phyloP scores from a whole-genome alignment of 1,140 invertebrate genomes.

The Reticulitermes speratus region DNA sequence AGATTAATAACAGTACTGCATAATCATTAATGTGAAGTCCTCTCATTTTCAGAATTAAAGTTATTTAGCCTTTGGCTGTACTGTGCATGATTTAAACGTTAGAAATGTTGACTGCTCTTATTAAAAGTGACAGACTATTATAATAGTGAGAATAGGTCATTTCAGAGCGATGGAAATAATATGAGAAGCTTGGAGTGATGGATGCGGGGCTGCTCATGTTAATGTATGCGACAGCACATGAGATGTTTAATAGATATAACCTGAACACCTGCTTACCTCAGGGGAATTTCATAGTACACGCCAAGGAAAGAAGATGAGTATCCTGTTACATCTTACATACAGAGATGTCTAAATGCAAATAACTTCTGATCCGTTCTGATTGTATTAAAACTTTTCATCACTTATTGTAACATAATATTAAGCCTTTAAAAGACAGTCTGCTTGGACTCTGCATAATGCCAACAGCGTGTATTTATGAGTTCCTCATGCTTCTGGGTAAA shows the following conservation, averaged over 20 bases:
- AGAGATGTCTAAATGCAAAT: slow-evolving; percentile 1
- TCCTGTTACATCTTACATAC: neutral
- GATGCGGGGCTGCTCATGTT: neutral
- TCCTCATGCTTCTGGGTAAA: too few species aligned
- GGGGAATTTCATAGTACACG: neutral
- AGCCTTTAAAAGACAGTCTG: neutral
- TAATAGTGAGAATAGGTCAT: neutral
- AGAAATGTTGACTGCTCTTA: neutral
- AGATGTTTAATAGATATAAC: neutral
- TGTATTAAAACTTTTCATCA: neutral
- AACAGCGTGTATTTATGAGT: too few species aligned
- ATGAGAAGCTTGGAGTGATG: neutral
- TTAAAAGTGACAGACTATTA: neutral
- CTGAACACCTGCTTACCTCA: neutral
- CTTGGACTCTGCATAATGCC: too few species aligned
- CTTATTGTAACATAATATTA: neutral
- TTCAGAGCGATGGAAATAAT: neutral
- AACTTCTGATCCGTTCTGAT: neutral
- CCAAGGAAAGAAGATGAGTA: neutral
- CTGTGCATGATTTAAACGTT: slow-evolving; percentile 1
- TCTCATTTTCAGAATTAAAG: neutral
- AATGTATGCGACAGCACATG: neutral
- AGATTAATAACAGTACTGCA: too few species aligned
- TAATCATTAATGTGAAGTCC: neutral
- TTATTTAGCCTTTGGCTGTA: neutral